Evolutionary conservation across 2,797 vertebrate genomes (phyloP).

Genomic region (Dendrocincla tyrannina): DNA sequence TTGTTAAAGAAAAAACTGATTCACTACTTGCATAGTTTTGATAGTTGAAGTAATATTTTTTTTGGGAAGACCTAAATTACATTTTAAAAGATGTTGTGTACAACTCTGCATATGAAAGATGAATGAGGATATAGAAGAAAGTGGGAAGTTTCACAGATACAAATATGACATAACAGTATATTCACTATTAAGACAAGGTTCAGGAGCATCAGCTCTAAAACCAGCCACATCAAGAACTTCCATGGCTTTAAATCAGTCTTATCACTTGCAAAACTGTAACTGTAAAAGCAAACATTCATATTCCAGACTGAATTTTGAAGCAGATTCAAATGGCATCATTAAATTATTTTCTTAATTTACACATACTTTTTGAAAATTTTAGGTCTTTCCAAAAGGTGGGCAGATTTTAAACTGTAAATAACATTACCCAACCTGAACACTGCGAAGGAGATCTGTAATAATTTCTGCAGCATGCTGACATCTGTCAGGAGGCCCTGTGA

Average conservation of each 20-base stretch:
- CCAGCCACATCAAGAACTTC: background rate
- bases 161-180: background rate
- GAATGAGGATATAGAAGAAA: background rate
- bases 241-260: background rate
- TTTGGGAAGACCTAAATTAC: background rate
- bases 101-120: background rate
- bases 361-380: background rate
- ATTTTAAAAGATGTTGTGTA: background rate
- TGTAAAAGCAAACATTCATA: background rate
- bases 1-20: background rate
- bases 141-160: background rate
- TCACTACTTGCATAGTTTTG: background rate
- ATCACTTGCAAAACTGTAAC: background rate
- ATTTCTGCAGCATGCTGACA: conserved; percentile 97
- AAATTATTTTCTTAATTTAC: background rate
- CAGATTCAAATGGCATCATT: background rate
- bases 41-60: background rate
- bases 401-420: background rate
- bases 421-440: conserved; percentile 83
- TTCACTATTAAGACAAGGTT: background rate
- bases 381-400: background rate
- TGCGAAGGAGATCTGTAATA: conserved; percentile 93
- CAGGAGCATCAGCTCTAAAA: background rate
- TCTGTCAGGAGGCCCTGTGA: conserved; percentile 96
- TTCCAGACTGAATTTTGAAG: background rate